Evolutionary conservation across 2,113 vertebrate genomes (phyloP), one percentile per base, ranked within the genome.

Genomic region (Eclectus roratus): DNA sequence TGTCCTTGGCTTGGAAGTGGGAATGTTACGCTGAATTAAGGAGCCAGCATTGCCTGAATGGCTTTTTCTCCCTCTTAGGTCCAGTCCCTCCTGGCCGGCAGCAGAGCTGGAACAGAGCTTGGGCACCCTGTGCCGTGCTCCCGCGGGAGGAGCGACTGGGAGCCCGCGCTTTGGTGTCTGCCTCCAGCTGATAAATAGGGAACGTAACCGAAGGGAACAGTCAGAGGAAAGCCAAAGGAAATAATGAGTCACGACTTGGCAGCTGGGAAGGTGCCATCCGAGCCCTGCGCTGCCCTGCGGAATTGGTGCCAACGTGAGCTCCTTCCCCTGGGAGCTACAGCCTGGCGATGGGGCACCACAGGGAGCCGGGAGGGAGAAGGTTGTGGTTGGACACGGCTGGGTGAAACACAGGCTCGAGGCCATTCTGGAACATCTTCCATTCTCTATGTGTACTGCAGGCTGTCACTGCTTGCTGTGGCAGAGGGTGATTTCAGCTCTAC

Each of bases 1-100:
- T 80, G 90, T 94, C 94, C 82, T 94, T 80, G 72, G 74, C 90
- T 39, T 65, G 90, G 41, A 72, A 91, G 71, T 41, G 82, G 37
- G 89, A 85, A 97, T 88, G 90, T 93, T 80, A 90, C 37, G 3
- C 53, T 27, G 66, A 80, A 33, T 60, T 53, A 82, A 85, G 79
- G 85, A 85, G 77, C 65, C 88, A 70, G 71, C 41, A 12, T 68
- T 20, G 63, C 4, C 49, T 55, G 70, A 71, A 64, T 1, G 53
- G 35, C 41, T 83, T 81, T 73, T 84, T 58, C 46, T n/a, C 43
- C 44, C 28, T 28, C 35, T 63, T 16, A 35, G 78, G 65, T 19
- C 61, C 60, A 28, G 72, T 33, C 56, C n/a, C n/a, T 24, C 56
- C 33, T 58, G 56, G 56, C 56, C 9, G 5, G 33, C 60, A 21